Conservation (phyloP, 2,797 vertebrate genomes). For the Oophaga sylvatica region DNA sequence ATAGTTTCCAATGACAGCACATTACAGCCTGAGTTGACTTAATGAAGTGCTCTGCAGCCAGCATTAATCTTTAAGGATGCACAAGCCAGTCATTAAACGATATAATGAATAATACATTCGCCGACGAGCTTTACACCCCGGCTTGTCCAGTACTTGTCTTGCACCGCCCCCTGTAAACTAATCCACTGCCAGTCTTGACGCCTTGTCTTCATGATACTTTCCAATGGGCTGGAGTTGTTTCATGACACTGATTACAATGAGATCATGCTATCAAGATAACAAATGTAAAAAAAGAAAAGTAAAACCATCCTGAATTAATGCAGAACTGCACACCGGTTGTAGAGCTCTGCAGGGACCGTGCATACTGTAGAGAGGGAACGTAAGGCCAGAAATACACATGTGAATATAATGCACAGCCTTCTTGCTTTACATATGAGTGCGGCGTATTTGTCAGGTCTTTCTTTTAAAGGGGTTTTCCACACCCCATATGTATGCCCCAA, state of each 20-base stretch:
- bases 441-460: no score
- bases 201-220: conserved; percentile 39
- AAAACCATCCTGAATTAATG: not conserved
- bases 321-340: not conserved
- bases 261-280: conserved; percentile 19
- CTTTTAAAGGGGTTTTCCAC: no score
- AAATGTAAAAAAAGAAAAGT: not conserved
- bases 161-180: not conserved
- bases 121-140: conserved; percentile 1
- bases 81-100: conserved; percentile 10
- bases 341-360: not conserved
- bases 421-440: no score
- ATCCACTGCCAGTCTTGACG: conserved; percentile 15
- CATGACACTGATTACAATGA: conserved; percentile 16
- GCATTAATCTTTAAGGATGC: conserved; percentile 24
- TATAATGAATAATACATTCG: conserved; percentile 17
- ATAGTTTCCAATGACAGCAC: not conserved
- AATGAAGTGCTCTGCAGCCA: conserved; percentile 28
- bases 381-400: no score
- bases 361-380: not conserved
- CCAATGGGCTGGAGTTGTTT: conserved; percentile 22
- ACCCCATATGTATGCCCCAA: no score
- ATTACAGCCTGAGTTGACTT: conserved; percentile 17
- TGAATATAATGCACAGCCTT: no score
- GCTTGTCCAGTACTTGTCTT: conserved; percentile 24